These are phyloP conservation scores for Oreochromis aureus DNA, from an alignment of 2,113 vertebrate species.

Conservation along the genomic window DNA sequence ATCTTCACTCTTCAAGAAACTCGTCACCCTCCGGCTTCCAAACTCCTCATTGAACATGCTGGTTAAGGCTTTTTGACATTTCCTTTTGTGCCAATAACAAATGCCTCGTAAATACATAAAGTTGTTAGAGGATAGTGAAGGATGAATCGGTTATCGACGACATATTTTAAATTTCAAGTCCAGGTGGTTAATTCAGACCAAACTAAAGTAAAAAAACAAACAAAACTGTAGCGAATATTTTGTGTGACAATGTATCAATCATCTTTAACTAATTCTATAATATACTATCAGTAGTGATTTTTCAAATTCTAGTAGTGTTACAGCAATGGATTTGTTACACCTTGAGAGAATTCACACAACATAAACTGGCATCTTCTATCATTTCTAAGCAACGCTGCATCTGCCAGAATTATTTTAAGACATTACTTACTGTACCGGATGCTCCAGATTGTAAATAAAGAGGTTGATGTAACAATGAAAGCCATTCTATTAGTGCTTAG, in stretches of 20 bases:
- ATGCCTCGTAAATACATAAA: neutral
- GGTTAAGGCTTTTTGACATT: neutral
- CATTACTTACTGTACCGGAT: neutral
- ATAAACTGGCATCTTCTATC: neutral
- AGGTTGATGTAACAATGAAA: neutral
- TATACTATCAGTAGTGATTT: neutral
- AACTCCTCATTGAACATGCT: neutral
- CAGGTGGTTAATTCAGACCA: neutral
- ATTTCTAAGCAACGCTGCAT: neutral
- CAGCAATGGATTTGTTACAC: neutral
- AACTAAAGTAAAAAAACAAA: neutral
- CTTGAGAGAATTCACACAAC: neutral
- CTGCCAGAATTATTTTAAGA: neutral
- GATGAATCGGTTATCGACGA: neutral
- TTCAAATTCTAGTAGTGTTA: neutral
- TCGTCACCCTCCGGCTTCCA: neutral
- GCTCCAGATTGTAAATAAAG: neutral
- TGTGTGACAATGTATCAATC: fast-evolving
- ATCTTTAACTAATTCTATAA: neutral
- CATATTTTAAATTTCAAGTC: neutral
- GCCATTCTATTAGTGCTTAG: neutral
- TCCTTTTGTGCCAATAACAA: neutral
- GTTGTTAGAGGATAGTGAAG: neutral
- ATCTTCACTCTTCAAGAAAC: slow-evolving; percentile 27
- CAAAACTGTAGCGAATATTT: neutral